Base-by-base conservation (phyloP, 2,113 vertebrate genomes). In the Tachuris rubrigastra region DNA sequence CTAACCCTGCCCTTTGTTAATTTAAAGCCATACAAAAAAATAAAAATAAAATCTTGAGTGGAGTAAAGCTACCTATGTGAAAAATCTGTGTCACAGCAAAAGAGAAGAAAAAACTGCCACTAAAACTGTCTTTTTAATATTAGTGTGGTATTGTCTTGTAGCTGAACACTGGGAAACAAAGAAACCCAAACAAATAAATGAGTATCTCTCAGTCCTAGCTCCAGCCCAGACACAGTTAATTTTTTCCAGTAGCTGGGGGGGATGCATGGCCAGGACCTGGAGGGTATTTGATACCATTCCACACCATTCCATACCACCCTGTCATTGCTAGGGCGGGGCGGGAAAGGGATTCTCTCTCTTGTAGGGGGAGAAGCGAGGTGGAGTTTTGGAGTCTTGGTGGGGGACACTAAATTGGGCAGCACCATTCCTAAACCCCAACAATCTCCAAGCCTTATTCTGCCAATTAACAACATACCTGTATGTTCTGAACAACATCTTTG, bases 401-500 rank as follows among this genome's bases (percentile, higher is more conserved):
- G 60, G 60, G 27, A 15, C 24, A 14, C 13, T 49, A 49, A 47
- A 69, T 0, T 55, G 47, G 22, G 9, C 5, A 76, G 8, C 15
- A 27, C 35, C 25, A 22, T 53, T 69, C 30, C 62, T 55, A 76
- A 76, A 53, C 16, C 24, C 41, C 6, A 5, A 31, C 56, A 33
- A 31, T 60, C 21, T 83, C 30, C 5, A 23, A 50, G 52, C 17
- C 44, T 15, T 27, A 33, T 37, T 52, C 31, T 24, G 33, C 22
- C 39, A 71, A 39, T 58, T 55, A 74, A 44, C 23, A 72, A 91
- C 94, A 44, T 82, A 99, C 99, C 98, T 99, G 99, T 93, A 99
- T 98, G 42, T 98, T 98, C 59, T 99, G 99, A 69, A 99, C 97
- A 8, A 99, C 97, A 1, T 99, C 98, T 95, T 99, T 99, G 96